Percentiles rank a stretch among this genome's conserved stretches.
Evolutionary conservation across 2,797 vertebrate species (phyloP).

Genomic region (Rhynchonycteris naso): DNA sequence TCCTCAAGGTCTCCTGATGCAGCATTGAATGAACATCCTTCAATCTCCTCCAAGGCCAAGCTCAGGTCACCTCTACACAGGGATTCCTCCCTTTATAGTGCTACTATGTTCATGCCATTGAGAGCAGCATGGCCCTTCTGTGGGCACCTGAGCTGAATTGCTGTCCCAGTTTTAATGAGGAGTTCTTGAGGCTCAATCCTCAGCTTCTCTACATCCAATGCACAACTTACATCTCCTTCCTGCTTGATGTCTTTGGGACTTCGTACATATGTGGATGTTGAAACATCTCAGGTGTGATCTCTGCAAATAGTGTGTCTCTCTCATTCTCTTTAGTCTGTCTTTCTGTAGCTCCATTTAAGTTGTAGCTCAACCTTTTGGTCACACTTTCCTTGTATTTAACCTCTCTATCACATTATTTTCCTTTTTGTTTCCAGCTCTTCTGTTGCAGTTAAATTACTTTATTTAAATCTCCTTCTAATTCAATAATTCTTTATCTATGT

Average conservation of each 20-base stretch:
- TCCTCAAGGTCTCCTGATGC: background rate
- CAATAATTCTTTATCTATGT: background rate
- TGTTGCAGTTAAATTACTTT: background rate
- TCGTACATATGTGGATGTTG: background rate
- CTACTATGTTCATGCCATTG: fast-evolving
- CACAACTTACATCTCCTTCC: background rate
- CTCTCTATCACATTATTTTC: background rate
- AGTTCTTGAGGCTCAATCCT: background rate
- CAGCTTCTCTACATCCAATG: background rate
- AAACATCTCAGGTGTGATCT: background rate
- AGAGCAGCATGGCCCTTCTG: background rate
- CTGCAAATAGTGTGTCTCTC: background rate
- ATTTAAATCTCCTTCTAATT: slow-evolving; percentile 28
- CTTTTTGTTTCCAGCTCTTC: background rate
- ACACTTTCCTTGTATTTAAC: background rate
- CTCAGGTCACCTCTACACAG: background rate
- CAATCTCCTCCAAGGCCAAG: background rate
- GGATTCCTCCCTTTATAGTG: background rate
- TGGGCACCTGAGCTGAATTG: background rate
- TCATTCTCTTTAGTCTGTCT: background rate
- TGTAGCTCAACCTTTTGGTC: background rate
- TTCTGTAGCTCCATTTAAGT: background rate
- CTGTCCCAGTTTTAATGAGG: background rate
- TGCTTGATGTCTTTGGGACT: background rate
- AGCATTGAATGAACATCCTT: background rate